Evolutionary conservation across 2,797 vertebrate genomes (phyloP).

Genomic region (Pangasius djambal): DNA sequence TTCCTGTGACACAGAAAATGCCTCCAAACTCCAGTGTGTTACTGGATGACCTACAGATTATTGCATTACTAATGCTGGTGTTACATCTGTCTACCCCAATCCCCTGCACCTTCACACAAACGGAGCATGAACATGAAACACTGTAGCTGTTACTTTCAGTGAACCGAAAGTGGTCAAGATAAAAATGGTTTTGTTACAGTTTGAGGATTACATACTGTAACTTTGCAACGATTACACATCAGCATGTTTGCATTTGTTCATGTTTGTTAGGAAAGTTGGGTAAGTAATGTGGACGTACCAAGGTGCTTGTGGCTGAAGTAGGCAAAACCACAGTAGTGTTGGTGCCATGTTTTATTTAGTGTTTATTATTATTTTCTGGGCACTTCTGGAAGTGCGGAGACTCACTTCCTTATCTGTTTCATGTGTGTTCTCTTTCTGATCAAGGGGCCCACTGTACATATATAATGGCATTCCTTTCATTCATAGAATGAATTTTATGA

Average conservation of each 20-base stretch:
- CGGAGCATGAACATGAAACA: not conserved
- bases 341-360: slow-evolving; percentile 31
- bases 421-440: slow-evolving; percentile 19
- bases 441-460: slow-evolving; percentile 47
- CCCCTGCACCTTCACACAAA: not conserved
- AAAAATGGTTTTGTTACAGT: not conserved
- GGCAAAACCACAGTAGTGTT: slow-evolving; percentile 17
- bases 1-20: slow-evolving; percentile 60
- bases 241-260: slow-evolving; percentile 5
- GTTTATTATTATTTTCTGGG: slow-evolving; percentile 17
- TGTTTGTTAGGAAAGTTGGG: slow-evolving; percentile 34
- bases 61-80: slow-evolving; percentile 28
- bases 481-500: slow-evolving; percentile 82
- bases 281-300: not conserved
- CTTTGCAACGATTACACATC: slow-evolving; percentile 11
- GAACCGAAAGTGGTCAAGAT: not conserved
- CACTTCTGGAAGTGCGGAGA: slow-evolving; percentile 27
- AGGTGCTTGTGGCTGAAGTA: slow-evolving; percentile 29
- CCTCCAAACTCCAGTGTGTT: slow-evolving; percentile 55
- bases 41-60: slow-evolving; percentile 21
- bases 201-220: slow-evolving; percentile 27
- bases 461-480: slow-evolving; percentile 85
- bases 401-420: slow-evolving; percentile 40
- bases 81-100: slow-evolving; percentile 43
- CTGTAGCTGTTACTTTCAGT: not conserved